phyloP scores from a whole-genome alignment of 2,888 invertebrate genomes.

The Exocentrus adspersus region DNA sequence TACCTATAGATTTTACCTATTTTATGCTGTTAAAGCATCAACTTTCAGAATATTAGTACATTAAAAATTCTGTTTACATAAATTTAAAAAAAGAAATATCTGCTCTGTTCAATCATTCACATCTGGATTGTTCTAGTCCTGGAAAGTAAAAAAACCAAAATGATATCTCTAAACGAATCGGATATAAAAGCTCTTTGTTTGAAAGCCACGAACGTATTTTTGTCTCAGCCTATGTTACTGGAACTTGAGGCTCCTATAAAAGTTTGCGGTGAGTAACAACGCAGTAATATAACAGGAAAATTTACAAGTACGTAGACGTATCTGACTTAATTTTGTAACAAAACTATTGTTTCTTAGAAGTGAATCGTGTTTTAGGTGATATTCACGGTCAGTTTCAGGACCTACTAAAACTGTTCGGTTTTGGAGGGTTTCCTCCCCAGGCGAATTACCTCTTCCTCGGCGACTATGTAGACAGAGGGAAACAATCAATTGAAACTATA shows the following conservation, averaged over 20 bases:
- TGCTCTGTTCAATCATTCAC: no score
- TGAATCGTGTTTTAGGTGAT: conserved; percentile 63
- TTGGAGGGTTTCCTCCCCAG: conserved; percentile 74
- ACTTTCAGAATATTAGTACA: no score
- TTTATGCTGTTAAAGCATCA: no score
- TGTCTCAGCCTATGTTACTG: conserved; percentile 56
- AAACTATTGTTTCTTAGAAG: conserved; percentile 6
- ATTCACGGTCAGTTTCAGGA: conserved; percentile 75
- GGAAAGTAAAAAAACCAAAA: conserved; percentile 49
- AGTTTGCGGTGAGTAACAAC: conserved; percentile 52
- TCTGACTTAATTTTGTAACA: not conserved
- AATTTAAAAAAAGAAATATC: no score
- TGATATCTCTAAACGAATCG: conserved; percentile 48
- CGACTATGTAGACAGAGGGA: conserved; percentile 73
- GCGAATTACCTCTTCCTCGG: conserved; percentile 73
- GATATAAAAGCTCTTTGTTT: conserved; percentile 54
- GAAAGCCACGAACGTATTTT: conserved; percentile 52
- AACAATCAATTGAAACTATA: conserved; percentile 73
- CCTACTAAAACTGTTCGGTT: conserved; percentile 70
- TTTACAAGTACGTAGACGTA: not conserved
- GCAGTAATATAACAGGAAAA: no score
- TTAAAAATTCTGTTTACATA: no score
- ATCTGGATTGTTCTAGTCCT: conserved; percentile 39
- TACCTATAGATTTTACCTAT: no score
- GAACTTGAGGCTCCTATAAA: conserved; percentile 58